Evolutionary conservation across 2,888 invertebrate species (phyloP).

Genomic region (Eulithis prunata): DNA sequence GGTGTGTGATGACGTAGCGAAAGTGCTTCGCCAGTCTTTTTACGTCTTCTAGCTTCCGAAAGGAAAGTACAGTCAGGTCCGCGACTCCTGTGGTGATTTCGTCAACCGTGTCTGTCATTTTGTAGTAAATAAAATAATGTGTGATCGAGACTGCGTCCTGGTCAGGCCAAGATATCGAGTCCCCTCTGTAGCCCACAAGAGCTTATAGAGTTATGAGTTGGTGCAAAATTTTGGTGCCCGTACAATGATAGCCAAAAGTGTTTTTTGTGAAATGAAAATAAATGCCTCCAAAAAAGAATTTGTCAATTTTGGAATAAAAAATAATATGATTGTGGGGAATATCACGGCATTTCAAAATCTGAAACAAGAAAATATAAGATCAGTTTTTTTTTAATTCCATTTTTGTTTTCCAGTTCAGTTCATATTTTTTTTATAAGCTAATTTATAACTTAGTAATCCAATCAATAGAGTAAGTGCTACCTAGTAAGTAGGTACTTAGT

Average conservation of each 20-base stretch:
- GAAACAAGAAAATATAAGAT: constrained; percentile 48
- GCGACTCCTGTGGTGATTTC: constrained; percentile 58
- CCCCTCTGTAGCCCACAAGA: constrained; percentile 41
- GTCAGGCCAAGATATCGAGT: constrained; percentile 51
- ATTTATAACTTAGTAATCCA: too few relatives aligned
- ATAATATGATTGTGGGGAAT: constrained; percentile 59
- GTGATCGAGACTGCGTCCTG: constrained; percentile 38
- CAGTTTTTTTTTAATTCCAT: too few relatives aligned
- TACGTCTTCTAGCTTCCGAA: constrained; percentile 71
- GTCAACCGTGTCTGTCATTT: constrained; percentile 51
- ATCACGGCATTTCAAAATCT: constrained; percentile 83
- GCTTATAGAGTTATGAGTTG: constrained; percentile 45
- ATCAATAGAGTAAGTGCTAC: too few relatives aligned
- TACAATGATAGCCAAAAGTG: constrained; percentile 50
- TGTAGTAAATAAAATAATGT: constrained; percentile 27
- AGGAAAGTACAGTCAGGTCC: constrained; percentile 69
- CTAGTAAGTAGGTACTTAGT: too few relatives aligned
- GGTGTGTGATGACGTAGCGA: constrained; percentile 65
- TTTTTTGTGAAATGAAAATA: constrained; percentile 44
- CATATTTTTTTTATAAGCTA: too few relatives aligned
- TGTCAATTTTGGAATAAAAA: constrained; percentile 55
- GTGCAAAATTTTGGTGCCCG: constrained; percentile 54
- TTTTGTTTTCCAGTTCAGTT: too few relatives aligned
- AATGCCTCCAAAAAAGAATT: constrained; percentile 43
- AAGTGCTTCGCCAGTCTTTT: constrained; percentile 72